A percentile compares a stretch with the other conserved stretches of the same genome.
Evolutionary conservation across 2,888 invertebrate genomes (phyloP).

Genomic region (Pelosia muscerda): DNA sequence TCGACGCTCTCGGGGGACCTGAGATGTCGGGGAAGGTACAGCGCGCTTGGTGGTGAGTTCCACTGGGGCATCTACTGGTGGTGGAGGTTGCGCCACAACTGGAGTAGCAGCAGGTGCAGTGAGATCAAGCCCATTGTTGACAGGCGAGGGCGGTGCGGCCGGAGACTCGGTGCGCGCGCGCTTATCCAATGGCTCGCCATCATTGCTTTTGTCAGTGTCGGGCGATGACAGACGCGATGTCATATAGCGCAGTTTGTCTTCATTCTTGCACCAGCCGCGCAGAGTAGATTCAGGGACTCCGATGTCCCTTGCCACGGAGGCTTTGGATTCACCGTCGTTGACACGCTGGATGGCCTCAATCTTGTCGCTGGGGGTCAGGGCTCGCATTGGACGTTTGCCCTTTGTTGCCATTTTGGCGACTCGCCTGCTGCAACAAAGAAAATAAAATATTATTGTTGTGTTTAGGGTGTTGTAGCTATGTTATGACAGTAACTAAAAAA

Average conservation of each 20-base stretch:
- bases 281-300: slow-evolving; percentile 95
- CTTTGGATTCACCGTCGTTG: slow-evolving; percentile 94
- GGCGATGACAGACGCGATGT: slow-evolving; percentile 90
- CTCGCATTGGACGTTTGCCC: slow-evolving; percentile 92
- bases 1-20: slow-evolving; percentile 72
- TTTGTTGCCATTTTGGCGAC: slow-evolving; percentile 88
- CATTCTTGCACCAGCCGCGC: slow-evolving; percentile 95
- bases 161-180: slow-evolving; percentile 81
- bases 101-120: slow-evolving; percentile 59
- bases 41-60: slow-evolving; percentile 79
- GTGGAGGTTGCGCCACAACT: slow-evolving; percentile 58
- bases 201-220: slow-evolving; percentile 88
- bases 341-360: slow-evolving; percentile 93
- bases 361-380: slow-evolving; percentile 92
- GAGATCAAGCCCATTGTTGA: slow-evolving; percentile 77
- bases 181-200: slow-evolving; percentile 80
- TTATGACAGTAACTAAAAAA: background rate
- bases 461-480: background rate
- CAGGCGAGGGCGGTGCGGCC: slow-evolving; percentile 66
- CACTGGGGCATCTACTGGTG: slow-evolving; percentile 67
- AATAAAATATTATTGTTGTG: slow-evolving; percentile 16
- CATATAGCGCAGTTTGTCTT: slow-evolving; percentile 90
- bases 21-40: slow-evolving; percentile 68
- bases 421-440: slow-evolving; percentile 74
- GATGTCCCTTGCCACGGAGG: slow-evolving; percentile 94